These are phyloP conservation scores for Channa argus DNA, from an alignment of 2,113 vertebrate genomes.

Conservation along the genomic window DNA sequence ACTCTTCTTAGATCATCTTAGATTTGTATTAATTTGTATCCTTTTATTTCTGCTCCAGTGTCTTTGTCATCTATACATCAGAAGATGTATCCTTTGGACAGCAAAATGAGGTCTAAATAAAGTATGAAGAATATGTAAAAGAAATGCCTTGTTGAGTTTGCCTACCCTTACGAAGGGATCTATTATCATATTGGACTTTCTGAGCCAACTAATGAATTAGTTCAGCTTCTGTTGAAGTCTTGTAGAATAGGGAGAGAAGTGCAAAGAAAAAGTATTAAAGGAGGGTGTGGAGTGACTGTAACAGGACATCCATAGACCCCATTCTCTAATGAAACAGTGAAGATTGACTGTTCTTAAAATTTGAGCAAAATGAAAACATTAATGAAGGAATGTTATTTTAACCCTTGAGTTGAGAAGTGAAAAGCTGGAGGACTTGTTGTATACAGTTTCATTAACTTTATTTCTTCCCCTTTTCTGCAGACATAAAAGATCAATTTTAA, in stretches of 20 bases:
- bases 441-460: not conserved
- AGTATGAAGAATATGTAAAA: constrained; percentile 55
- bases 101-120: constrained; percentile 72
- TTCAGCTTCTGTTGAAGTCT: constrained; percentile 62
- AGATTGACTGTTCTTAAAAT: constrained; percentile 29
- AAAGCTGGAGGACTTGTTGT: constrained; percentile 4
- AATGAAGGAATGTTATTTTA: too few species aligned
- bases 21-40: not conserved
- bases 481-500: too few species aligned
- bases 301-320: constrained; percentile 56
- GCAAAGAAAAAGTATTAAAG: constrained; percentile 19
- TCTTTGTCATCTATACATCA: constrained; percentile 45
- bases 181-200: constrained; percentile 83
- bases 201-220: constrained; percentile 76
- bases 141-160: constrained; percentile 54
- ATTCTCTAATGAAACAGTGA: constrained; percentile 32
- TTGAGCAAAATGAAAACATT: too few species aligned
- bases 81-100: constrained; percentile 59
- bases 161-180: constrained; percentile 61
- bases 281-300: constrained; percentile 20
- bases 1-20: constrained; percentile 52
- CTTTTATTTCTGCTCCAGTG: constrained; percentile 5
- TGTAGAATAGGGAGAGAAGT: constrained; percentile 26
- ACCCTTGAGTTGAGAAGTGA: too few species aligned
- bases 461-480: too few species aligned